These are phyloP conservation scores for Atethmia centrago DNA, from an alignment of 2,888 invertebrate genomes.

Conservation along the genomic window DNA sequence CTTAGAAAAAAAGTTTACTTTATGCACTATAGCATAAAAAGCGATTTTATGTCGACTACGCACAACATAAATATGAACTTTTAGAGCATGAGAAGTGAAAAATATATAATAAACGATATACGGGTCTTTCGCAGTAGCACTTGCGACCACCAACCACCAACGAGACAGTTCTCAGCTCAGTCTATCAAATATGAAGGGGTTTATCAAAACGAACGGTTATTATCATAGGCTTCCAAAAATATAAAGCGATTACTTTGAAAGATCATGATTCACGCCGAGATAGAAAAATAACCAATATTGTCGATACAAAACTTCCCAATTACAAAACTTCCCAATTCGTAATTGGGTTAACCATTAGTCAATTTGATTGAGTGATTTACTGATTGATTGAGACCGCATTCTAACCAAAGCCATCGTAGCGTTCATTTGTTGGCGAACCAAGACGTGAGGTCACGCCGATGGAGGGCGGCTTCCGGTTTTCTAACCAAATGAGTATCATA, in stretches of 20 bases:
- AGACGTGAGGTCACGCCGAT: background rate
- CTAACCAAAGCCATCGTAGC: background rate
- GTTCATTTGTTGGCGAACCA: background rate
- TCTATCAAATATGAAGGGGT: background rate
- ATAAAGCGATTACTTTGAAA: background rate
- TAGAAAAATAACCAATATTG: background rate
- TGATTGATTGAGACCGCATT: background rate
- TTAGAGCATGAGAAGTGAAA: too few species aligned
- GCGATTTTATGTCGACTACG: too few species aligned
- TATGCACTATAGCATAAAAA: too few species aligned
- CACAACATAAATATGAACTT: too few species aligned
- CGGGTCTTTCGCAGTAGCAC: too few species aligned
- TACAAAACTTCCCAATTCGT: background rate
- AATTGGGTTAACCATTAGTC: constrained; percentile 7
- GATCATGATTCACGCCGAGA: background rate
- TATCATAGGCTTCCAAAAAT: background rate
- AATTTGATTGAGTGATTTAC: background rate
- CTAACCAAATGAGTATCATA: background rate
- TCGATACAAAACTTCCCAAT: background rate
- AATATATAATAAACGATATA: too few species aligned
- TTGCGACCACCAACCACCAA: too few species aligned
- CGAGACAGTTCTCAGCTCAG: too few species aligned
- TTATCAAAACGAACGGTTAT: background rate
- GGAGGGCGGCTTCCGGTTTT: background rate
- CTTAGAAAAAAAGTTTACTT: too few species aligned